phyloP scores from a whole-genome alignment of 2,888 invertebrate genomes.

The Acleris literana region DNA sequence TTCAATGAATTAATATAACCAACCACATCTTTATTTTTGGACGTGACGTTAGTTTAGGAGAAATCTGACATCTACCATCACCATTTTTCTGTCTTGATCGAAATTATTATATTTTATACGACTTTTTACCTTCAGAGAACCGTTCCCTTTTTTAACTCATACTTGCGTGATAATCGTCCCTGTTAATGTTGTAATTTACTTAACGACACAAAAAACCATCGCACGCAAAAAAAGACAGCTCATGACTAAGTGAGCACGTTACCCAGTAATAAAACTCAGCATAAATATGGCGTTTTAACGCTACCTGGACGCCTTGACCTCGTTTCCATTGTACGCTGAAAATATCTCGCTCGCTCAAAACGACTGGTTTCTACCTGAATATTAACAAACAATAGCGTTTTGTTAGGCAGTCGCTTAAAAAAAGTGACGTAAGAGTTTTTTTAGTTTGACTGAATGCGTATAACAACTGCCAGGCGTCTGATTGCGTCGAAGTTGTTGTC shows the following conservation, averaged over 20 bases:
- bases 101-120: no score
- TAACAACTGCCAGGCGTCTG: no score
- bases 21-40: no score
- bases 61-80: no score
- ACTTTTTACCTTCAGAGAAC: no score
- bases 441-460: neutral
- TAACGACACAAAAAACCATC: neutral
- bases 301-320: conserved; percentile 14
- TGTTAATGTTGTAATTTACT: no score
- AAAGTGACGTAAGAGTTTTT: neutral
- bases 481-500: no score
- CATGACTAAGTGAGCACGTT: neutral
- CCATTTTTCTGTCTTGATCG: no score
- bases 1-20: no score
- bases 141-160: no score
- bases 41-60: no score
- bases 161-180: no score
- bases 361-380: conserved; percentile 12
- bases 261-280: conserved; percentile 8
- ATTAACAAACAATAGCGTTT: neutral
- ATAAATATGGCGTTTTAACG: conserved; percentile 18
- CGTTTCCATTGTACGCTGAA: conserved; percentile 28
- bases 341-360: conserved; percentile 16
- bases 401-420: neutral
- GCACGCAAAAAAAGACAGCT: conserved; percentile 2